phyloP scores from a whole-genome alignment of 2,113 vertebrate species.

The Tetrao urogallus region DNA sequence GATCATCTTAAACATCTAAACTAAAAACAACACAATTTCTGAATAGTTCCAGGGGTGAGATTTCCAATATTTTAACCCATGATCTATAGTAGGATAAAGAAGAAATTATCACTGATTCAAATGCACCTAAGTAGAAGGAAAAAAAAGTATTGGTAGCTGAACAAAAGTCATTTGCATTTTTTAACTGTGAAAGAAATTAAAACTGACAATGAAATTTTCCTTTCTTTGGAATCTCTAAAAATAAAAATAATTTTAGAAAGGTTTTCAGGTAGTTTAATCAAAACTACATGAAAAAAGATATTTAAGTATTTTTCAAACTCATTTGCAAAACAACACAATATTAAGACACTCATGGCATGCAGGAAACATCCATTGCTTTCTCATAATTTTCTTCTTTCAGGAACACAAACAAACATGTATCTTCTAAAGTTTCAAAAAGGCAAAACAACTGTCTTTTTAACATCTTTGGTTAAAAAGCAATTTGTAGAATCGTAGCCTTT shows the following conservation, averaged over 20 bases:
- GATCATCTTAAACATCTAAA: not conserved
- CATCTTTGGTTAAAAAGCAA: not conserved
- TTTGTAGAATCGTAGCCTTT: slow-evolving; percentile 1
- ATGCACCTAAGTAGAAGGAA: not conserved
- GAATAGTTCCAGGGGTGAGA: not conserved
- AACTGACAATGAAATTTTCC: not conserved
- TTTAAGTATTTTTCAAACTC: not conserved
- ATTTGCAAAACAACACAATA: not conserved
- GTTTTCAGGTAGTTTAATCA: not conserved
- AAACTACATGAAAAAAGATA: not conserved
- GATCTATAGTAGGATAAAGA: not conserved
- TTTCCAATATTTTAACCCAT: not conserved
- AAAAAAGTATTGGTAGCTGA: not conserved
- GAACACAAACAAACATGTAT: not conserved
- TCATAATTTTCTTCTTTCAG: not conserved
- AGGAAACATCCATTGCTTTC: not conserved
- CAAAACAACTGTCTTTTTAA: not conserved
- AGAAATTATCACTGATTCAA: not conserved
- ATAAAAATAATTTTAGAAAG: not conserved
- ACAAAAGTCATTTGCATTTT: not conserved
- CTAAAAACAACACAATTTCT: not conserved
- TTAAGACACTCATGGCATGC: not conserved
- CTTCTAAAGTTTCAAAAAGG: not conserved
- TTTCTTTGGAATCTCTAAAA: not conserved
- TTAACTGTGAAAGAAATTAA: not conserved